Evolutionary conservation across 2,113 vertebrate genomes (phyloP), one percentile per base, ranked within the genome.

Genomic region (Elgaria multicarinata): DNA sequence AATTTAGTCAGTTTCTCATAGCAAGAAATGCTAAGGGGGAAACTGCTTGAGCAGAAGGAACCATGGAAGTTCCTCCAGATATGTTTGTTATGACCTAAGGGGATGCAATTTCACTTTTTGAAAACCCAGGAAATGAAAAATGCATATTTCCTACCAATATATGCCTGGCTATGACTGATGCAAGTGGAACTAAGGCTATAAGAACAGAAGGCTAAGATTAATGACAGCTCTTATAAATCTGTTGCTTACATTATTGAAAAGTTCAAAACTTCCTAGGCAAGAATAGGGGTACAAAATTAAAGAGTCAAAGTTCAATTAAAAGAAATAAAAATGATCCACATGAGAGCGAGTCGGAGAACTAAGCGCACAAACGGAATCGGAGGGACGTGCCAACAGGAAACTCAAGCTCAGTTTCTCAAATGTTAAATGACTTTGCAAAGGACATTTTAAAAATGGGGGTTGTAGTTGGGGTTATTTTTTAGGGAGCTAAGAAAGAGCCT

Each of bases 161-260:
- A 87, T 26, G 36, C 16, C 39, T 80, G 72, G 1, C 6, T 76
- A 50, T 36, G 92, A 42, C 28, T 89, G 66, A 72, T 92, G 22
- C 14, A 44, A 33, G 22, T 5, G 90, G 81, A 91, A 90, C 0
- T 64, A 28, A 10, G 90, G 13, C 53, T 82, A 5, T 24, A 94
- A 92, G 7, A 89, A 20, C 13, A 91, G n/a, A 58, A 20, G 86
- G 9, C 3, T 92, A 93, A 87, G 71, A 76, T n/a, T 87, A 93
- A 87, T 74, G 58, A 36, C 69, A 66, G 58, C 24, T 46, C 77
- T 82, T 58, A 71, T 87, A 87, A 81, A 84, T n/a, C 1, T 75
- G 28, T 12, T 28, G 87, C 58, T 88, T 62, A 71, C 24, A 20
- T 39, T 36, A 1, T 58, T 89, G 81, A 90, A 88, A 89, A 89